Base-by-base conservation (phyloP, 2,888 invertebrate species). In the Priocnemis perturbator region DNA sequence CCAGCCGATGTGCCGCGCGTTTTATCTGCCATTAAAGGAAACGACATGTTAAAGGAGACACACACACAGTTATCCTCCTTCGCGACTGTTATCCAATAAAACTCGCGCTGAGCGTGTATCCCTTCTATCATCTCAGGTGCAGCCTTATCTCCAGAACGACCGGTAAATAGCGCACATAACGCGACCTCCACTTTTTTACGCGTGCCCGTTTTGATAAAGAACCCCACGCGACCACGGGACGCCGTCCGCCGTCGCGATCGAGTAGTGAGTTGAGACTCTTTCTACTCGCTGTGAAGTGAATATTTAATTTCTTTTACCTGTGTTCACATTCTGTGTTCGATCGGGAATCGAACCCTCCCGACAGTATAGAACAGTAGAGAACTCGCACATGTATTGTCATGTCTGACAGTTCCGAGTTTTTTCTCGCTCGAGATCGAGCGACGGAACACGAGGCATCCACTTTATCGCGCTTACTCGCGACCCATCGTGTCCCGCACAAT, bases 21-120 rank as follows among this genome's bases (percentile, higher is more conserved):
- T 84, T 85, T 85, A 84, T 83, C 77, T 67, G 71, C 79, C 64
- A 78, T 85, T 82, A 84, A 83, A 81, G 79, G 79, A 78, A 81
- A 85, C 81, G 81, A 81, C 73, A 82, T 76, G 82, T 83, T 85
- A 83, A 83, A 76, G 77, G 77, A 72, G 59, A 57, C 61, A 56
- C 66, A 69, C 50, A 50, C 50, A n/a, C n/a, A n/a, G n/a, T n/a
- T n/a, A n/a, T n/a, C 17, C 7, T 11, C 37, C 72, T 71, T 62
- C 71, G 68, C 66, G 59, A 64, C 72, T 68, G 73, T 69, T 65
- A 66, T 70, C 77, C 77, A 74, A 78, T 78, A 78, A 79, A 79
- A 71, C 69, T 52, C 60, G 63, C 50, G 48, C 45, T 65, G 61
- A 65, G 57, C 71, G 57, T 67, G 70, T 58, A 67, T 71, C 53